Conservation (phyloP, 2,888 invertebrate genomes). For the Eupelmus urozonus region DNA sequence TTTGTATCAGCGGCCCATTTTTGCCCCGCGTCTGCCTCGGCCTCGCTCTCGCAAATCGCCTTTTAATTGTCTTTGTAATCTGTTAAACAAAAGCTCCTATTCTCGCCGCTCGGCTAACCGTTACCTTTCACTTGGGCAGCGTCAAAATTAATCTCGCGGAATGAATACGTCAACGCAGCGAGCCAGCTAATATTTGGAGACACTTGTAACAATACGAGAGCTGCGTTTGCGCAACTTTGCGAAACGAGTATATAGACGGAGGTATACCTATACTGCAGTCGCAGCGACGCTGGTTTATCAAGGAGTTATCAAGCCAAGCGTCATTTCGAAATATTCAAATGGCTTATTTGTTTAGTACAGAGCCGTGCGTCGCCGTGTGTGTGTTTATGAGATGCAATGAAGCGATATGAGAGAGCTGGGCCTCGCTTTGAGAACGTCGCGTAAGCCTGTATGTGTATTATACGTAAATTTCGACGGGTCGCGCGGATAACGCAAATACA, state of each 20-base stretch:
- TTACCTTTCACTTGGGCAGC: background rate
- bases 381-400: constrained; percentile 42
- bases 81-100: constrained; percentile 14
- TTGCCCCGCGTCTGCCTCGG: too few relatives aligned
- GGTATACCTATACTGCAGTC: too few relatives aligned
- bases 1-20: constrained; percentile 35
- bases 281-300: background rate
- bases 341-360: constrained; percentile 41
- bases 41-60: constrained; percentile 40
- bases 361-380: too few relatives aligned
- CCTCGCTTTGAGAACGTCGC: constrained; percentile 3
- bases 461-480: constrained; percentile 33
- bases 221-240: background rate
- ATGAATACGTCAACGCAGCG: constrained; percentile 29
- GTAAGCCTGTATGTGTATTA: background rate
- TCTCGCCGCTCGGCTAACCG: too few relatives aligned
- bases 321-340: constrained; percentile 49
- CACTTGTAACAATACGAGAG: constrained; percentile 1
- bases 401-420: background rate
- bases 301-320: constrained; percentile 23
- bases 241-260: background rate
- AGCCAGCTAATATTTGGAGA: background rate
- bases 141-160: constrained; percentile 34
- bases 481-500: constrained; percentile 42
- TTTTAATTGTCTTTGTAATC: constrained; percentile 33